phyloP scores from a whole-genome alignment of 2,888 invertebrate species.

The Agrotis exclamationis region DNA sequence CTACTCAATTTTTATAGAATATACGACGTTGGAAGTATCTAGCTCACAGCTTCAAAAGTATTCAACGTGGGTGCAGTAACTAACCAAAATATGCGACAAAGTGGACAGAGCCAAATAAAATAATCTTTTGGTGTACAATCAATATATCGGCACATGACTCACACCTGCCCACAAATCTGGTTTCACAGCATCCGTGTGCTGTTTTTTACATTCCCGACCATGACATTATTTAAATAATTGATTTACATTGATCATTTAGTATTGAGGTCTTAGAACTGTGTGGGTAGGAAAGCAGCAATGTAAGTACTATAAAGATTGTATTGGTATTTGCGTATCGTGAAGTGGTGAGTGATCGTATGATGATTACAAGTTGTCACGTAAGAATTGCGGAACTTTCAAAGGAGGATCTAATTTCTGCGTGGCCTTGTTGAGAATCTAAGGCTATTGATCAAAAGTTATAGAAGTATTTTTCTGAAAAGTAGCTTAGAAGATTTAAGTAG shows the following conservation, averaged over 20 bases:
- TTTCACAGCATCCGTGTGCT: constrained; percentile 62
- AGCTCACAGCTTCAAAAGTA: constrained; percentile 34
- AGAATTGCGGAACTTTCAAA: constrained; percentile 48
- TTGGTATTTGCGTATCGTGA: background rate
- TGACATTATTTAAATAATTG: constrained; percentile 34
- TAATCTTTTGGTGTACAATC: constrained; percentile 53
- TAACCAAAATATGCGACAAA: constrained; percentile 57
- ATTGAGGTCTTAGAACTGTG: constrained; percentile 1
- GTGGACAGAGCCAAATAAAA: constrained; percentile 57
- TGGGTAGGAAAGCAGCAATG: constrained; percentile 41
- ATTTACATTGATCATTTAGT: constrained; percentile 41
- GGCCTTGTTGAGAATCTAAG: constrained; percentile 36
- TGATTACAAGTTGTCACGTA: constrained; percentile 52
- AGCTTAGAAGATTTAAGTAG: background rate
- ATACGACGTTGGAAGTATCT: constrained; percentile 17
- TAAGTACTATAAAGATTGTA: constrained; percentile 16
- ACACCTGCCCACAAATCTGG: constrained; percentile 65
- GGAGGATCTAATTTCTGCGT: constrained; percentile 53
- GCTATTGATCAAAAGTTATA: constrained; percentile 23
- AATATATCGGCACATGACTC: constrained; percentile 63
- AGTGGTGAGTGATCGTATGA: constrained; percentile 36
- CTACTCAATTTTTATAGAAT: constrained; percentile 32
- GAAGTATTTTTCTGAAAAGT: constrained; percentile 36
- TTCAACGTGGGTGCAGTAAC: constrained; percentile 57
- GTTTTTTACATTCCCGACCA: constrained; percentile 40